These are phyloP conservation scores for Conger conger DNA, from an alignment of 2,113 vertebrate species.

Conservation along the genomic window DNA sequence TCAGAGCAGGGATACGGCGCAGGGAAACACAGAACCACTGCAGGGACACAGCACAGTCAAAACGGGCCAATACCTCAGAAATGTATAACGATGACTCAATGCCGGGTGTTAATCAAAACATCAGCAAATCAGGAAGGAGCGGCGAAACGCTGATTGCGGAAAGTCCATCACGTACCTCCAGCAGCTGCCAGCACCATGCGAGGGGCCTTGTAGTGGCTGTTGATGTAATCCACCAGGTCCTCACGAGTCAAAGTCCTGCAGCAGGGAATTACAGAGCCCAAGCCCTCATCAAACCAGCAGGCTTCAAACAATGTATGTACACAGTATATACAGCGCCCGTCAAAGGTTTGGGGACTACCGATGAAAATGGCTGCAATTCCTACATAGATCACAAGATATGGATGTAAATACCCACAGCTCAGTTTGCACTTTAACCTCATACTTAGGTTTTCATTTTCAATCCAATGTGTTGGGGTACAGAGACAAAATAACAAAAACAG, in stretches of 20 bases:
- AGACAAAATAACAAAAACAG: no score
- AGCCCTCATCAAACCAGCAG: background rate
- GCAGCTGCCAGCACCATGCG: constrained; percentile 93
- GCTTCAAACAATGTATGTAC: background rate
- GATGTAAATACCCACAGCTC: no score
- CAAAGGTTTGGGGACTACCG: no score
- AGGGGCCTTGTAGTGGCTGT: constrained; percentile 85
- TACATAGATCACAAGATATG: no score
- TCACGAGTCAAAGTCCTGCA: constrained; percentile 79
- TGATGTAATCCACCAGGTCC: constrained; percentile 80
- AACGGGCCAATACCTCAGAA: background rate
- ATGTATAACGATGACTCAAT: background rate
- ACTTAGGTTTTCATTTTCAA: no score
- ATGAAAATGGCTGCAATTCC: no score
- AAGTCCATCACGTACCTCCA: constrained; percentile 76
- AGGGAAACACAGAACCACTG: background rate
- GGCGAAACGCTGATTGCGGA: background rate
- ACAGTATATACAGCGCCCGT: background rate
- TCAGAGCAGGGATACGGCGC: background rate
- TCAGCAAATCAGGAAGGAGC: background rate
- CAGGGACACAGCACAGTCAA: background rate
- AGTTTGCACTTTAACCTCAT: no score
- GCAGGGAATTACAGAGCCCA: background rate
- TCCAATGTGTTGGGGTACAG: no score
- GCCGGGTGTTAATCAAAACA: background rate